Evolutionary conservation across 1,140 invertebrate genomes (phyloP), one percentile per base, ranked within the genome.

Genomic region (Sipha flava): DNA sequence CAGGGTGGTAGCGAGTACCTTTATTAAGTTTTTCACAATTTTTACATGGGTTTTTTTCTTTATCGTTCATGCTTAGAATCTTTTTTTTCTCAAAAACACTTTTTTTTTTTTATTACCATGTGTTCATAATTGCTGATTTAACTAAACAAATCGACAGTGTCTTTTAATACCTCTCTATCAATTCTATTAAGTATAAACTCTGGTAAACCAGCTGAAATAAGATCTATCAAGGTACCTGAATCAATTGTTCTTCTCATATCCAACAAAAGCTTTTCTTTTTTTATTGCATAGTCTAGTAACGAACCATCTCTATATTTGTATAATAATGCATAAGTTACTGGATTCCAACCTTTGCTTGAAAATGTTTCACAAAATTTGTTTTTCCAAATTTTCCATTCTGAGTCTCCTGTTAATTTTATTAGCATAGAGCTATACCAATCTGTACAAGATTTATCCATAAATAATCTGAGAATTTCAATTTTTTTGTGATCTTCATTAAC

Each of bases 211-310:
- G 59, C 34, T 43, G 43, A 57, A 66, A 79, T 66, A 18, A 66
- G 18, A 79, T 79, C 37, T 45, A 79, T 26, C 23, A 57, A 45
- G 14, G 59, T 64, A 79, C 26, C 40, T 29, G 54, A 21, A 62
- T 54, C 52, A 4, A 79, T 37, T 23, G 54, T 5, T 66, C 54
- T 54, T 45, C 59, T 62, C 37, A 62, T 62, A n/a, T 79, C 54
- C 37, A 79, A 29, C 31, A 79, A 79, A 29, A 79, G 59, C n/a
- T 43, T 79, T 64, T 79, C 77, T 62, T 79, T 79, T 64, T 66
- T 79, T 10, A 79, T 62, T 10, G 26, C 54, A 59, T 62, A 79
- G n/a, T 79, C 77, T 5, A 79, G 3, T 14, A 64, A 79, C 3
- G 54, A 79, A 29, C 77, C 77, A 47, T 54, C 37, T n/a, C 10